Base-by-base conservation (phyloP, 2,888 invertebrate genomes). In the Cephonodes hylas region DNA sequence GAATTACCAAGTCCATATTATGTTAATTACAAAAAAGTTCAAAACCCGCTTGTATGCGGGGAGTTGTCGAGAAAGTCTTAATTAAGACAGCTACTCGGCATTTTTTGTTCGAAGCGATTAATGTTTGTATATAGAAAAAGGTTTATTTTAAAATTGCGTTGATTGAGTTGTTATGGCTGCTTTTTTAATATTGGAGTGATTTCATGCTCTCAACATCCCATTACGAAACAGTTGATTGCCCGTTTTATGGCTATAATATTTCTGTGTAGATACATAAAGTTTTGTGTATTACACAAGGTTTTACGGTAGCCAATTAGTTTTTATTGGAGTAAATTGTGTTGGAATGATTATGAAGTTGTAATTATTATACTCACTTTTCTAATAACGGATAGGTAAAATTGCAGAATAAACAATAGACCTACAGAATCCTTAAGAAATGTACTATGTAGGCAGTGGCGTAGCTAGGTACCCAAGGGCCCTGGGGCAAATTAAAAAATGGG, bases 101-200 rank as follows among this genome's bases (percentile, higher is more conserved):
- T 84, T 85, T 86, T 88, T 89, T 89, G 83, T 75, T 72, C 79
- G 77, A 75, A 71, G 76, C 79, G 77, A 77, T 76, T 78, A 78
- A 73, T 77, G 77, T 80, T 79, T 79, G 78, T 77, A 73, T 80
- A 80, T 78, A 77, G 68, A 85, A 87, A 86, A 88, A 81, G 73
- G 82, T 83, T 87, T 84, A 86, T 88, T 86, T 87, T 84, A 84
- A 87, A 88, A 86, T 82, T 85, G 84, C 86, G 85, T 85, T 89
- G 89, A 89, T 90, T 90, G 89, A 90, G 90, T 88, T 89, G 89
- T 89, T 88, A 88, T 83, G 76, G 77, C 68, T 42, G 44, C 53
- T 31, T 61, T 53, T n/a, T 42, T 58, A 58, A 58, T 27, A 44
- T 57, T 31, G 42, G 42, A 79, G 75, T 78, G 78, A 83, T 81